These are phyloP conservation scores for Pogonomyrmex californicus DNA, from an alignment of 1,140 invertebrate genomes.

Conservation along the genomic window DNA sequence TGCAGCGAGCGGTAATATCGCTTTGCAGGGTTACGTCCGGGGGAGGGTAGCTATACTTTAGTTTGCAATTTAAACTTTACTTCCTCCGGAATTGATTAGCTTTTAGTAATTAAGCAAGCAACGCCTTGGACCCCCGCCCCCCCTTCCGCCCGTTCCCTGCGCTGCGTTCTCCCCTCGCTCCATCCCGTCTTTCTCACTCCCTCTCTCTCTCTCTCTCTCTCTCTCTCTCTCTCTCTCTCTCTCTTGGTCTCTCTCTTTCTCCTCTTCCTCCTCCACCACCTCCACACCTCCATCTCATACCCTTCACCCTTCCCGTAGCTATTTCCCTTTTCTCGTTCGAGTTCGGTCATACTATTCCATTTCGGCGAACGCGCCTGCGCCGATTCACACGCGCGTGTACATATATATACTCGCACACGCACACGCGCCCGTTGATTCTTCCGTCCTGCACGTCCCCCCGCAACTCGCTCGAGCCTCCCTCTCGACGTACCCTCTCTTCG, in stretches of 20 bases:
- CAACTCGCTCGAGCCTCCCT: not conserved
- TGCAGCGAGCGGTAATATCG: slow-evolving; percentile 86
- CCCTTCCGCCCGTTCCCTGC: slow-evolving; percentile 55
- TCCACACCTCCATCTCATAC: slow-evolving; percentile 61
- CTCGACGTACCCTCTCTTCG: slow-evolving; percentile 57
- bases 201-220: slow-evolving; percentile 33
- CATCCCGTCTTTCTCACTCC: slow-evolving; percentile 24
- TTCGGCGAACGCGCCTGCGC: slow-evolving; percentile 56
- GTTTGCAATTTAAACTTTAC: slow-evolving; percentile 88
- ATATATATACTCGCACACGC: slow-evolving; percentile 55
- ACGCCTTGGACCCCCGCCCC: slow-evolving; percentile 81
- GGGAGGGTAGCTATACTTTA: slow-evolving; percentile 86
- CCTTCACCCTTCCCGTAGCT: slow-evolving; percentile 54
- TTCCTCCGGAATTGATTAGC: slow-evolving; percentile 87
- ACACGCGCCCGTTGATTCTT: slow-evolving; percentile 62
- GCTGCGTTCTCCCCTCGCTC: slow-evolving; percentile 30
- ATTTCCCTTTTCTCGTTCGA: slow-evolving; percentile 61
- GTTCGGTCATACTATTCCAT: slow-evolving; percentile 63
- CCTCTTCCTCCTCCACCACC: slow-evolving; percentile 43
- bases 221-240: no score
- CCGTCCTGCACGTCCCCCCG: slow-evolving; percentile 48
- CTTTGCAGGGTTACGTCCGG: slow-evolving; percentile 84
- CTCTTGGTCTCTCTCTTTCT: no score
- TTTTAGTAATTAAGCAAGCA: slow-evolving; percentile 88
- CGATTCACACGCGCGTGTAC: slow-evolving; percentile 35